Evolutionary conservation across 2,113 vertebrate species (phyloP).

Genomic region (Pomatostomus ruficeps): DNA sequence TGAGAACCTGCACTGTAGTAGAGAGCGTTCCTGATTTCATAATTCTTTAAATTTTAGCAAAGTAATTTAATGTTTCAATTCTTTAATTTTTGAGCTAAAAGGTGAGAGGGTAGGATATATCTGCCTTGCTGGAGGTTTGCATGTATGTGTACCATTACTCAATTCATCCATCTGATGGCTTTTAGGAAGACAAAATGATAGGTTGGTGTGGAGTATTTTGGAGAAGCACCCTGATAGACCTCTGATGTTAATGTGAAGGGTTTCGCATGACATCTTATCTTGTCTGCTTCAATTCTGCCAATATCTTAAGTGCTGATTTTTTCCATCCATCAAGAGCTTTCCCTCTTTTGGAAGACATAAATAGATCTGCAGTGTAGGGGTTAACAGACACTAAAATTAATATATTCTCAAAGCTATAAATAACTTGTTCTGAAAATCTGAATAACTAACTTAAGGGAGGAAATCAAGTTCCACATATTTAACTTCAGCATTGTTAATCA

Average conservation of each 20-base stretch:
- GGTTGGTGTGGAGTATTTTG: not conserved
- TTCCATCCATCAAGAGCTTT: not conserved
- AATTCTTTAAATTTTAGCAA: not conserved
- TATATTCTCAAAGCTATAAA: not conserved
- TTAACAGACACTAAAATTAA: not conserved
- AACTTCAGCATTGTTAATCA: not conserved
- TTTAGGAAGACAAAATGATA: not conserved
- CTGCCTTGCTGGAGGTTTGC: not conserved
- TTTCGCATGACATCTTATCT: not conserved
- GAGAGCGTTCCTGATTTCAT: not conserved
- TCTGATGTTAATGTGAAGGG: not conserved
- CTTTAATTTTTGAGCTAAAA: not conserved
- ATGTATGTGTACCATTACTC: not conserved
- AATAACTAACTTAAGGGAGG: not conserved
- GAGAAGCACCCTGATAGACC: not conserved
- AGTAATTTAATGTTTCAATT: not conserved
- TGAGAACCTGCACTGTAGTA: not conserved
- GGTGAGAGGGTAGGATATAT: not conserved
- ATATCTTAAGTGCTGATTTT: not conserved
- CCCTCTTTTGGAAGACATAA: not conserved
- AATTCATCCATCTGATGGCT: not conserved
- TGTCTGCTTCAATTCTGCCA: not conserved
- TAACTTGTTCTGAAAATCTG: not conserved
- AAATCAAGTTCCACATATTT: not conserved
- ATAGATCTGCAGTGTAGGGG: not conserved